A percentile compares a stretch with the other conserved stretches of the same genome.
phyloP scores from a whole-genome alignment of 2,113 vertebrate genomes.

The Hippolais icterina region DNA sequence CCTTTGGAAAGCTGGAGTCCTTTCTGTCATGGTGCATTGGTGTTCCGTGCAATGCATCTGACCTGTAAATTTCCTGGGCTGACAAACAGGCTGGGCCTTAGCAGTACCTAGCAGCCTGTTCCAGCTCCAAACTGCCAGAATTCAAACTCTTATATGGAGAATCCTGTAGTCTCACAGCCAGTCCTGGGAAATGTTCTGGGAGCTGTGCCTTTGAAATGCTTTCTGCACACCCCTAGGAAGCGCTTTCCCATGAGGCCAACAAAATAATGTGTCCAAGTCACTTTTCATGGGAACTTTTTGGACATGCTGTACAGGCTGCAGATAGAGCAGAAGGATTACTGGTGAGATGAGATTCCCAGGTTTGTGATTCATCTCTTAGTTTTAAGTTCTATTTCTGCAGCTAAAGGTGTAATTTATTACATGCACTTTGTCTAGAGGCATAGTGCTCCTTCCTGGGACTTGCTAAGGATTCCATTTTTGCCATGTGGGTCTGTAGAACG shows the following conservation, averaged over 20 bases:
- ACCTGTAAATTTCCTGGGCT: background rate
- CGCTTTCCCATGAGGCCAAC: background rate
- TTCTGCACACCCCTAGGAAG: background rate
- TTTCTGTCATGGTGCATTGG: fast-evolving
- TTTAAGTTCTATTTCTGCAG: background rate
- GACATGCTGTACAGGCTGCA: background rate
- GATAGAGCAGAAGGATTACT: background rate
- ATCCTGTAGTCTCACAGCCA: fast-evolving
- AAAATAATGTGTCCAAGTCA: fast-evolving
- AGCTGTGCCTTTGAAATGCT: background rate
- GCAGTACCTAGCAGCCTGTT: background rate
- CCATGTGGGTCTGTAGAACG: background rate
- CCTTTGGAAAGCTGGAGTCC: background rate
- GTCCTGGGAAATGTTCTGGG: background rate
- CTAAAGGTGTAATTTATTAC: background rate
- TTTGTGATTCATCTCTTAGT: background rate
- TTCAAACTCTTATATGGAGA: fast-evolving
- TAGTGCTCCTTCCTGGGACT: background rate
- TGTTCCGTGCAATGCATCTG: fast-evolving
- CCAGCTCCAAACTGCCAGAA: background rate
- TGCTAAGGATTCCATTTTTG: background rate
- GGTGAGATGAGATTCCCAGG: background rate
- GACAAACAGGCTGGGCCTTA: background rate
- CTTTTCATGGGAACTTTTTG: background rate
- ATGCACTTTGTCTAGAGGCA: fast-evolving